phyloP scores from a whole-genome alignment of 1,140 invertebrate genomes.

The Lineus longissimus region DNA sequence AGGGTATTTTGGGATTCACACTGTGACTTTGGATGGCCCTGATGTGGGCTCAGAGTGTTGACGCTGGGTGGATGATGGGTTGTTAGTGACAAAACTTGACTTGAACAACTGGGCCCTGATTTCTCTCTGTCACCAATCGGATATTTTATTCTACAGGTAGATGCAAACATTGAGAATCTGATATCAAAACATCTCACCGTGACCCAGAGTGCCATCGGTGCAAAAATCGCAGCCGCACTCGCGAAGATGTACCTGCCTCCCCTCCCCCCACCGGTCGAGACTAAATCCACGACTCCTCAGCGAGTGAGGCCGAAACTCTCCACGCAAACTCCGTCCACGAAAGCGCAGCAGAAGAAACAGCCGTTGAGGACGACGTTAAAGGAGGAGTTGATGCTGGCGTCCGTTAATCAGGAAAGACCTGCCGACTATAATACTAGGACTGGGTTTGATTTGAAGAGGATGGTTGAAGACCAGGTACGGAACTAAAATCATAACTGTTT shows the following conservation, averaged over 20 bases:
- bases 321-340: slow-evolving; percentile 11
- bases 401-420: slow-evolving; percentile 38
- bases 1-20: neutral
- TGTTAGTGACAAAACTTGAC: too few species aligned
- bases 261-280: slow-evolving; percentile 35
- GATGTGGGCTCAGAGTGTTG: neutral
- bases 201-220: slow-evolving; percentile 28
- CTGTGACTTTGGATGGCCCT: neutral
- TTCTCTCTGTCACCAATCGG: neutral
- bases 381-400: slow-evolving; percentile 44
- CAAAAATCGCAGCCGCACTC: slow-evolving; percentile 34
- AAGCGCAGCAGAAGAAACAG: slow-evolving; percentile 14
- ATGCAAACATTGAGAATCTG: slow-evolving; percentile 37
- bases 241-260: slow-evolving; percentile 45
- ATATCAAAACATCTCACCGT: slow-evolving; percentile 22
- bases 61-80: neutral
- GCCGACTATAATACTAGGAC: slow-evolving; percentile 39
- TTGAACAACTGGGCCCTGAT: too few species aligned
- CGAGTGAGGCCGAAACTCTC: slow-evolving; percentile 9
- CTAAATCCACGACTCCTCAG: slow-evolving; percentile 9
- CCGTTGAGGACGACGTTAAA: slow-evolving; percentile 39
- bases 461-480: slow-evolving; percentile 51
- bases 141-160: slow-evolving; percentile 27
- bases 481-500: neutral
- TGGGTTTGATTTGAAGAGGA: slow-evolving; percentile 44